Evolutionary conservation across 1,140 invertebrate species (phyloP), one percentile per base, ranked within the genome.

Genomic region (Tribolium castaneum): DNA sequence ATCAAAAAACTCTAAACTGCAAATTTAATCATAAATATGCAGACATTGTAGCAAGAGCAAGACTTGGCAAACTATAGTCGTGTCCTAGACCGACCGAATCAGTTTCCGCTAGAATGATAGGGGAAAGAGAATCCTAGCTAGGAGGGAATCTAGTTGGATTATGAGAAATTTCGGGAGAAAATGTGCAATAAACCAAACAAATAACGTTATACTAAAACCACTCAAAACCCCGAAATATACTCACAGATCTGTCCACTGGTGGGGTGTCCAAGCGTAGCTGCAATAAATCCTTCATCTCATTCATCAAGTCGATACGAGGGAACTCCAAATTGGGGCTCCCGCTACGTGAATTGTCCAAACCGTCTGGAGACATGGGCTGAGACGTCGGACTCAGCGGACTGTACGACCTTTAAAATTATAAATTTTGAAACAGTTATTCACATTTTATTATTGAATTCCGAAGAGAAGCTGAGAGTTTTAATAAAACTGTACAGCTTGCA

Each of bases 241-340:
- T 88, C 86, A 91, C 90, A 66, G 87, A 89, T 86, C 89, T 85
- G 82, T 90, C 90, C 9, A 90, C 87, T 14, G 88, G 87, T 16
- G 90, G 89, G 30, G 86, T 88, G 75, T 89, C 87, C 12, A 85
- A 80, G 22, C 84, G 83, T 59, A 86, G 82, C 72, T 87, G 84
- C n/a, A 93, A 88, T 16, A 92, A 88, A 84, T 93, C 90, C 80
- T 91, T 88, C 70, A 93, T 86, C 86, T 92, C 92, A 62, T 90
- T 89, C 90, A 93, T 91, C 51, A 93, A 85, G 85, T 93, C 91
- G 80, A 92, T 90, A 10, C 86, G 84, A n/a, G 89, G 86, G 56
- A 89, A 85, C 19, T 87, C 85, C 14, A 88, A 78, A 76, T 83
- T 81, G 5, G 86, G 85, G 59, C 85, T 87, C 7, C 84, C 85